These are phyloP conservation scores for Hipparchia semele DNA, from an alignment of 2,888 invertebrate species.

Conservation along the genomic window DNA sequence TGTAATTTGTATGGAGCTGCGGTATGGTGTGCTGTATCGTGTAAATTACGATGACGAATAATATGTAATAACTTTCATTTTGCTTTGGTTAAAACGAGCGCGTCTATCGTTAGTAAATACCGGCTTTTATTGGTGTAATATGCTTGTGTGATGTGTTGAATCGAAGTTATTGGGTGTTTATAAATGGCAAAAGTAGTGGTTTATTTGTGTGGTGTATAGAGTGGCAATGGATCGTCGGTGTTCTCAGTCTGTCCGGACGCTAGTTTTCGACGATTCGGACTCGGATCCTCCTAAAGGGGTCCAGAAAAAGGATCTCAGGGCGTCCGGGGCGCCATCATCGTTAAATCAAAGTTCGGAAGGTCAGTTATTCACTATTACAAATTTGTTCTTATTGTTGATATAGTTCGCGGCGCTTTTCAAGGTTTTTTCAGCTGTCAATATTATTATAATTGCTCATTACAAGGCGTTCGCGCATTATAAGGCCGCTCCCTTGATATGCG, in stretches of 20 bases:
- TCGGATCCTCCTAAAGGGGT: slow-evolving; percentile 76
- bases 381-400: slow-evolving; percentile 49
- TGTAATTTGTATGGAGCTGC: slow-evolving; percentile 47
- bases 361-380: slow-evolving; percentile 47
- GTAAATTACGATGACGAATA: slow-evolving; percentile 66
- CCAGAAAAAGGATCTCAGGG: slow-evolving; percentile 68
- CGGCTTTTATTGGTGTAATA: slow-evolving; percentile 27
- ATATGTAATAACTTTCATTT: slow-evolving; percentile 44
- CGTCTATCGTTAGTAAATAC: slow-evolving; percentile 29
- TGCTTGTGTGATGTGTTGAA: slow-evolving; percentile 37
- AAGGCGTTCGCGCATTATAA: neutral
- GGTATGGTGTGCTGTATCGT: slow-evolving; percentile 56
- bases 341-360: slow-evolving; percentile 77
- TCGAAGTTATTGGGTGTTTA: slow-evolving; percentile 52
- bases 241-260: slow-evolving; percentile 88
- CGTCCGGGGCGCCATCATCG: slow-evolving; percentile 65
- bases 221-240: slow-evolving; percentile 82
- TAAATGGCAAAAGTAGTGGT: slow-evolving; percentile 74
- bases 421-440: slow-evolving; percentile 67
- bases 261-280: slow-evolving; percentile 89
- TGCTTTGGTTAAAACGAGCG: slow-evolving; percentile 36
- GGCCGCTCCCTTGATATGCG: neutral
- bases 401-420: slow-evolving; percentile 62
- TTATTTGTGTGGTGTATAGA: slow-evolving; percentile 70
- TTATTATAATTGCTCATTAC: slow-evolving; percentile 41